These are phyloP conservation scores for Philonicus albiceps DNA, from an alignment of 2,888 invertebrate genomes.

Conservation along the genomic window DNA sequence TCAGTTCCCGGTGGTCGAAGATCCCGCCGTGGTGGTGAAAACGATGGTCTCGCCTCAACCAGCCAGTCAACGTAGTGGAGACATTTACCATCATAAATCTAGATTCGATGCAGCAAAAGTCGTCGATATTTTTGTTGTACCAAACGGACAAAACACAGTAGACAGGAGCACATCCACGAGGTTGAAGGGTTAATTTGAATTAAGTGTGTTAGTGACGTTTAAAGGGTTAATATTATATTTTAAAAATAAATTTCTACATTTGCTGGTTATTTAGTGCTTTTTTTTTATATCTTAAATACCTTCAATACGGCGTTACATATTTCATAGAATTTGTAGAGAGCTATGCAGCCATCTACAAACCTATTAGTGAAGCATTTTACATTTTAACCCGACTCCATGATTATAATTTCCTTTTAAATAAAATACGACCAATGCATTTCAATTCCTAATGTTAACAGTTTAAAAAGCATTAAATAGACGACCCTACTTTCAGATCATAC, in stretches of 20 bases:
- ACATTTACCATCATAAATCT: constrained; percentile 65
- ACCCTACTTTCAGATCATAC: background rate
- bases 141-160: background rate
- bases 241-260: background rate
- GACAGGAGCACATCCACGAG: constrained; percentile 4
- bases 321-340: background rate
- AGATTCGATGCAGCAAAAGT: constrained; percentile 15
- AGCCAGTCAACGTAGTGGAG: constrained; percentile 63
- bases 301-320: background rate
- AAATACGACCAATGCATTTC: constrained; percentile 14
- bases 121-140: background rate
- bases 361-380: constrained; percentile 11
- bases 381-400: constrained; percentile 45
- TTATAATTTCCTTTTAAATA: constrained; percentile 1
- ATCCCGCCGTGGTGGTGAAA: constrained; percentile 62
- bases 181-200: constrained; percentile 35
- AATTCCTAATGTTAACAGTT: constrained; percentile 19
- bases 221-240: constrained; percentile 15
- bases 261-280: constrained; percentile 50
- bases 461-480: constrained; percentile 49
- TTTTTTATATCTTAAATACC: background rate
- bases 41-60: constrained; percentile 62
- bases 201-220: constrained; percentile 39
- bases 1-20: constrained; percentile 60
- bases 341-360: background rate